phyloP scores from a whole-genome alignment of 2,888 invertebrate genomes.

The Synanthedon vespiformis region DNA sequence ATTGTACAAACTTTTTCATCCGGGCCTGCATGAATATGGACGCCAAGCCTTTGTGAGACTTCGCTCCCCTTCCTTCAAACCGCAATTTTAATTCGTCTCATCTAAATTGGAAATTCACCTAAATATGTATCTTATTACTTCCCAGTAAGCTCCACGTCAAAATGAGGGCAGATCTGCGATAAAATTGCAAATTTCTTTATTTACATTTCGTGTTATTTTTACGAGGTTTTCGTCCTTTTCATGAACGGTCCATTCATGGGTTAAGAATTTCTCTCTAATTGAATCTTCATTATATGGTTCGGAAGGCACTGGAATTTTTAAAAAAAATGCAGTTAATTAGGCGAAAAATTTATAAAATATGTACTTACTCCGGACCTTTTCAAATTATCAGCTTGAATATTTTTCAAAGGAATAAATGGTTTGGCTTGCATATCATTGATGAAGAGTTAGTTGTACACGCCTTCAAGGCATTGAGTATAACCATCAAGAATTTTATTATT shows the following conservation, averaged over 20 bases:
- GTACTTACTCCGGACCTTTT: too few relatives aligned
- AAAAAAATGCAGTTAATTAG: too few relatives aligned
- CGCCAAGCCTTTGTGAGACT: conserved; percentile 23
- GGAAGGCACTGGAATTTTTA: too few relatives aligned
- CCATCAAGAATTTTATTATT: too few relatives aligned
- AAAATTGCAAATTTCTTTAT: conserved; percentile 15
- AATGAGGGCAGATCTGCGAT: conserved; percentile 1
- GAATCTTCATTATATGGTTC: conserved; percentile 22
- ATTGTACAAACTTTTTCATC: conserved; percentile 48
- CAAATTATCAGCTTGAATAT: too few relatives aligned
- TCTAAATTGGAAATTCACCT: conserved; percentile 1
- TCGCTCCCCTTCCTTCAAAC: conserved; percentile 18
- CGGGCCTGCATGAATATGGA: conserved; percentile 40
- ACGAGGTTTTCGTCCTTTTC: conserved; percentile 20
- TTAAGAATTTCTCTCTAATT: conserved; percentile 33
- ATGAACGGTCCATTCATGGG: conserved; percentile 29
- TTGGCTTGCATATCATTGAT: too few relatives aligned
- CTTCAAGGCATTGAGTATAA: too few relatives aligned
- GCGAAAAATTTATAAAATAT: too few relatives aligned
- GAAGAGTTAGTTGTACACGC: too few relatives aligned
- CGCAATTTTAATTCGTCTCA: conserved; percentile 4
- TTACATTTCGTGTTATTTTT: conserved; percentile 39
- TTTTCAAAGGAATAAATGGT: too few relatives aligned
- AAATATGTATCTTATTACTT: conserved; percentile 7
- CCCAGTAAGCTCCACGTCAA: background rate